phyloP scores from a whole-genome alignment of 2,888 invertebrate species.

The Athalia cordata region DNA sequence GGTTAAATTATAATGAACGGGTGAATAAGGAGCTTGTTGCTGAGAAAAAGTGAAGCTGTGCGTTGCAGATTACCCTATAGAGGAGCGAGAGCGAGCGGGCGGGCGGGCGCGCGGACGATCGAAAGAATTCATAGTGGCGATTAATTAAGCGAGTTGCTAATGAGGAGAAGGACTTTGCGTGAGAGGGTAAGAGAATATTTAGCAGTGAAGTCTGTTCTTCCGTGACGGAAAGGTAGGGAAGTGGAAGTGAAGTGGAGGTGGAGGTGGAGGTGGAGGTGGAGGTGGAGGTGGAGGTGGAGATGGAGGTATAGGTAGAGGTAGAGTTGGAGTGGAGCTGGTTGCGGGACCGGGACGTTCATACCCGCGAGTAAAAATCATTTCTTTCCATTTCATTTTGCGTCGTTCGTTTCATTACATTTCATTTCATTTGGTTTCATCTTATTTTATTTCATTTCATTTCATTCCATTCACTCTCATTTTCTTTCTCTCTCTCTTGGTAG shows the following conservation, averaged over 20 bases:
- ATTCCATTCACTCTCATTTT: neutral
- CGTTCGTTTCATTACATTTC: no score
- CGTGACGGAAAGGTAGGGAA: no score
- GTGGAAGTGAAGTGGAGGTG: no score
- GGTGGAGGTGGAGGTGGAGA: no score
- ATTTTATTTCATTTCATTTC: neutral
- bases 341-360: neutral
- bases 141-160: slow-evolving; percentile 17
- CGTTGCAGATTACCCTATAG: neutral
- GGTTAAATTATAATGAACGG: slow-evolving; percentile 4
- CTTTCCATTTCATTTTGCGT: neutral
- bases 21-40: neutral
- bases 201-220: no score
- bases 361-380: slow-evolving; percentile 19
- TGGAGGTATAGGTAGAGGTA: no score
- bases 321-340: no score
- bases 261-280: no score
- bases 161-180: neutral
- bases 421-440: no score
- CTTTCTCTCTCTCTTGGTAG: neutral
- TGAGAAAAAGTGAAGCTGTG: neutral
- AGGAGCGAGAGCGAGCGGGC: neutral
- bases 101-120: no score
- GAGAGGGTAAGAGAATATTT: no score
- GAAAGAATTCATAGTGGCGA: neutral